These are phyloP conservation scores for Ctena decussata DNA, from an alignment of 2,888 invertebrate genomes.

Conservation along the genomic window DNA sequence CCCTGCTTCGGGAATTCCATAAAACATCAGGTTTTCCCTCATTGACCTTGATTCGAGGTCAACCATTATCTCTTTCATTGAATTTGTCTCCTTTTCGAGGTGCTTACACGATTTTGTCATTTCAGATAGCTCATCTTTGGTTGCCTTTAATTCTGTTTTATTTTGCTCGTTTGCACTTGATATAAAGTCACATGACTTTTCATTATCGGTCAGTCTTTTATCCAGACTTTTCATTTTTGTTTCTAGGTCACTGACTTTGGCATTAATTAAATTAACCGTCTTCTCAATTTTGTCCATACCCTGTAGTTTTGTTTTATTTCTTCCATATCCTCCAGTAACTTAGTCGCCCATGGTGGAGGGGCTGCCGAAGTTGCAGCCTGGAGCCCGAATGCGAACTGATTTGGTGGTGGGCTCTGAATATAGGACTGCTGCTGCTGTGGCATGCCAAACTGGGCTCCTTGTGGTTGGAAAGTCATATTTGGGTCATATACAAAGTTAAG, in stretches of 20 bases:
- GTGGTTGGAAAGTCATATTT: background rate
- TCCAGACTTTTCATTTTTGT: slow-evolving; percentile 16
- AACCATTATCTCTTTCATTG: background rate
- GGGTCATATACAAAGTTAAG: background rate
- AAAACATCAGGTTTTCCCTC: slow-evolving; percentile 20
- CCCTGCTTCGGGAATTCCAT: background rate
- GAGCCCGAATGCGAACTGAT: too few species aligned
- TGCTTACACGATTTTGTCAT: slow-evolving; percentile 5
- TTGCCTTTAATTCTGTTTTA: background rate
- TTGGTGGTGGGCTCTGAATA: background rate
- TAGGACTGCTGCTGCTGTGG: background rate
- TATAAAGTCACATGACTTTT: slow-evolving; percentile 10
- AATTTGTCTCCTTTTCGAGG: background rate
- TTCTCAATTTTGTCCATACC: slow-evolving; percentile 22
- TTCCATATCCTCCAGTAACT: slow-evolving; percentile 29
- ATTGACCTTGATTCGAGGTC: slow-evolving; percentile 8
- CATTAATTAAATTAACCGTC: slow-evolving; percentile 15
- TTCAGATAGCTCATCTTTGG: background rate
- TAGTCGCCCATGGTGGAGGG: slow-evolving; percentile 26
- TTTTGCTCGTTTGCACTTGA: slow-evolving; percentile 5
- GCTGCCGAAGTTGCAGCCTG: too few species aligned
- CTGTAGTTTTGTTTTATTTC: slow-evolving; percentile 8
- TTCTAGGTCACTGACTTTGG: slow-evolving; percentile 23
- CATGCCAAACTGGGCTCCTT: background rate
- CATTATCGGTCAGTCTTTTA: slow-evolving; percentile 17